Conservation (phyloP, 2,113 vertebrate genomes). For the Boleophthalmus pectinirostris region DNA sequence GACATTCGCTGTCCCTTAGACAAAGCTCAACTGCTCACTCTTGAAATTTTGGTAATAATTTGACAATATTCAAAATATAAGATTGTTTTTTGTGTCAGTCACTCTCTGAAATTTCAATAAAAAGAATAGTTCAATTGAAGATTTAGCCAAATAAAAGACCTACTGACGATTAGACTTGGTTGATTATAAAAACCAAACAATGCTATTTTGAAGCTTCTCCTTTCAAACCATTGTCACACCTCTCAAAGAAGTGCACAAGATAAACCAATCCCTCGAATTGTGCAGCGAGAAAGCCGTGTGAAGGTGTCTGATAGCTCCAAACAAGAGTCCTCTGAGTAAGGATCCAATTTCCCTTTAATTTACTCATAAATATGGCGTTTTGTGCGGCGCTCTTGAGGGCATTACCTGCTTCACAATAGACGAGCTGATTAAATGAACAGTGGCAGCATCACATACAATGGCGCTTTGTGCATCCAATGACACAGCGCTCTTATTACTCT, state of each 20-base stretch:
- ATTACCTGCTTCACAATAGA: slow-evolving; percentile 51
- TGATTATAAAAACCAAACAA: neutral
- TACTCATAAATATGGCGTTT: slow-evolving; percentile 46
- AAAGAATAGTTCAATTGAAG: no score
- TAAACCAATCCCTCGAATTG: neutral
- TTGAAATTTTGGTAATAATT: no score
- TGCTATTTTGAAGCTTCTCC: neutral
- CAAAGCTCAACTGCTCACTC: no score
- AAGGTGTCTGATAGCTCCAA: slow-evolving; percentile 23
- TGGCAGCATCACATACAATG: slow-evolving; percentile 48
- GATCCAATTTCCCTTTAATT: slow-evolving; percentile 49
- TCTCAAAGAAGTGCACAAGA: neutral
- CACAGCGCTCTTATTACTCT: slow-evolving; percentile 32
- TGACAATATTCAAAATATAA: no score
- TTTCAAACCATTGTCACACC: slow-evolving; percentile 8
- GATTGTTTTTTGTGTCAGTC: no score
- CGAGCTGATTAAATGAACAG: slow-evolving; percentile 55
- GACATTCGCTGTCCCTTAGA: no score
- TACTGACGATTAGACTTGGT: no score
- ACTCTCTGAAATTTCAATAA: no score
- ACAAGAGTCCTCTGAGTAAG: slow-evolving; percentile 23
- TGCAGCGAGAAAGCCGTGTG: neutral
- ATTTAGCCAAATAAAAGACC: no score
- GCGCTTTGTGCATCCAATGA: slow-evolving; percentile 42
- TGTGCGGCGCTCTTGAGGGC: slow-evolving; percentile 39